Conservation (phyloP, 2,113 vertebrate genomes). For the Anguilla japonica region DNA sequence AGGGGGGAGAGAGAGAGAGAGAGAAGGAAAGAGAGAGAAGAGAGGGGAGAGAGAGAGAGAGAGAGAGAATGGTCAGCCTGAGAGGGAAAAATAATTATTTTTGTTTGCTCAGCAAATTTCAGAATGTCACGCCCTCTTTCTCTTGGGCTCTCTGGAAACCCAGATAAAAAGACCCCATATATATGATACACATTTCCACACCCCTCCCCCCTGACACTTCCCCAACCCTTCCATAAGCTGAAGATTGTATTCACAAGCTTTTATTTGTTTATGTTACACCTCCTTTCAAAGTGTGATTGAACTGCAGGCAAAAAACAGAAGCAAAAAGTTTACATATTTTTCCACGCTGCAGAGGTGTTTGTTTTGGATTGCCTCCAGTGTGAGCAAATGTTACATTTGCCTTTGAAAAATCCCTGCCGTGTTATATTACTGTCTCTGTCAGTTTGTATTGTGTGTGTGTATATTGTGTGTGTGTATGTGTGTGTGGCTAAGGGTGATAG, state of each 20-base stretch:
- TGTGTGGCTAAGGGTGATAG: slow-evolving; percentile 21
- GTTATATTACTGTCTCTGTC: slow-evolving; percentile 16
- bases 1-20: neutral
- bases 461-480: slow-evolving; percentile 9
- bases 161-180: too few species aligned
- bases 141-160: neutral
- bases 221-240: neutral
- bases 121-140: neutral
- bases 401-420: slow-evolving; percentile 5
- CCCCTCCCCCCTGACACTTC: neutral
- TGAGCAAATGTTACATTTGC: neutral
- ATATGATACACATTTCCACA: too few species aligned
- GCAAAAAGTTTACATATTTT: neutral
- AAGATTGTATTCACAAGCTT: neutral
- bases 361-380: neutral
- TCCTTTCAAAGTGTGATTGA: neutral
- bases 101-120: neutral
- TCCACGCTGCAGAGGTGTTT: neutral
- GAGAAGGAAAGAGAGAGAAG: neutral
- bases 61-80: neutral
- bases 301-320: neutral
- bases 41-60: slow-evolving; percentile 27
- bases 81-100: slow-evolving; percentile 7
- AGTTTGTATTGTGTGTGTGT: neutral
- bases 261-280: neutral